A percentile compares a stretch with the other conserved stretches of the same genome.
These are phyloP conservation scores for Catonia carolina DNA, from an alignment of 2,888 invertebrate genomes.

Conservation along the genomic window DNA sequence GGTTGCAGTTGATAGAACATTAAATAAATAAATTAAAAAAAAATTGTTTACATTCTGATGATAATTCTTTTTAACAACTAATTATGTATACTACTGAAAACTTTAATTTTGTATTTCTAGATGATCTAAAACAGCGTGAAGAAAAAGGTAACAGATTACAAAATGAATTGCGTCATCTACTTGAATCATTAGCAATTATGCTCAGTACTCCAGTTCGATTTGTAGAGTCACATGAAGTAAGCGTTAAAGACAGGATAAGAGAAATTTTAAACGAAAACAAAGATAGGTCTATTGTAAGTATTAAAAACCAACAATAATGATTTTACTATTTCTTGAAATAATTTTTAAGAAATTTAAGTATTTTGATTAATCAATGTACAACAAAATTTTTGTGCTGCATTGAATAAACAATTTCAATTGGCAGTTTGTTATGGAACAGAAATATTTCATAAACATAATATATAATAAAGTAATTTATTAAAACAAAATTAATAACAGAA, in stretches of 20 bases:
- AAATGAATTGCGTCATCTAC: conserved; percentile 58
- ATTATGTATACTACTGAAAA: too few species aligned
- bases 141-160: conserved; percentile 61
- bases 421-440: too few species aligned
- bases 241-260: conserved; percentile 71
- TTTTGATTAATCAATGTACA: too few species aligned
- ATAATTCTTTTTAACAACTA: too few species aligned
- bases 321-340: neutral
- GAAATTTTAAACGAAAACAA: conserved; percentile 72
- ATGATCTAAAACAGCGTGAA: conserved; percentile 61
- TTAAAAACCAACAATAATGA: neutral
- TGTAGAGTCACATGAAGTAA: conserved; percentile 68
- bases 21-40: too few species aligned
- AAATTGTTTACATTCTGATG: too few species aligned
- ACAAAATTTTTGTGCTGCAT: too few species aligned
- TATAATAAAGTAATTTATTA: too few species aligned
- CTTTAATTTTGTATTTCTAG: conserved; percentile 45
- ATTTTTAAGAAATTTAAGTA: neutral
- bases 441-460: too few species aligned
- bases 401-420: too few species aligned
- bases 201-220: conserved; percentile 63
- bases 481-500: too few species aligned
- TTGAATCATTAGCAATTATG: conserved; percentile 64
- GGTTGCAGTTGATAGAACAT: too few species aligned
- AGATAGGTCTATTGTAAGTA: conserved; percentile 62